Base-by-base conservation (phyloP, 2,888 invertebrate genomes). In the Patella ulyssiponensis region DNA sequence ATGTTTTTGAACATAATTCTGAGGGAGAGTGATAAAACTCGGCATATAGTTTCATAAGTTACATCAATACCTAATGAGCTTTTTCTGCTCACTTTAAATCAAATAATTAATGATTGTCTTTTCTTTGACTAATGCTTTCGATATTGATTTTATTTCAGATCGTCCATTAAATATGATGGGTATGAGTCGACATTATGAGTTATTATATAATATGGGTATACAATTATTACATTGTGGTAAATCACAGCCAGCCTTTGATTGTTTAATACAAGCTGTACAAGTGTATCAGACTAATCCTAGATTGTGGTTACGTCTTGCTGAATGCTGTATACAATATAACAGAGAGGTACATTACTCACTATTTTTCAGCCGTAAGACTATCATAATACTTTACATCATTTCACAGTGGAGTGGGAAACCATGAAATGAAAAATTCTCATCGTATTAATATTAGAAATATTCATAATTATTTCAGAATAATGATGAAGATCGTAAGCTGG, bases 291-390 rank as follows among this genome's bases (percentile, higher is more conserved):
- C 95, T 85, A 98, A 97, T 92, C 96, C 98, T 4, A 93, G 96
- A 77, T 93, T 98, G 69, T 99, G 98, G 98, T 93, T 97, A 78
- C 94, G 98, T 86, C 93, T 98, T 87, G 97, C 98, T 0, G 98
- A 98, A 92, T 97, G 98, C 89, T 92, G 91, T 80, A 88, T 91
- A 56, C 89, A 89, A 87, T 86, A 85, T 12, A 84, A 89, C 81
- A 86, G 88, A 82, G 87, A 88, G 85, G 91, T 91, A 82, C 53
- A 33, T 56, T 20, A 73, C 54, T 54, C 9, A 73, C n/a, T 44
- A 27, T 20, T 20, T 17, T 23, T 71, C 33, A 27, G 20, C 27
- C 15, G 15, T 53, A 51, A 17, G n/a, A 44, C 44, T 9, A 44
- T 44, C 44, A 44, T 44, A 44, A 44, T 44, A 44, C 44, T 44